Percentiles rank a stretch among this genome's conserved stretches.
Conservation (phyloP, 37 sponge, comb jelly and placozoan genomes). For the Crambe crambe region DNA sequence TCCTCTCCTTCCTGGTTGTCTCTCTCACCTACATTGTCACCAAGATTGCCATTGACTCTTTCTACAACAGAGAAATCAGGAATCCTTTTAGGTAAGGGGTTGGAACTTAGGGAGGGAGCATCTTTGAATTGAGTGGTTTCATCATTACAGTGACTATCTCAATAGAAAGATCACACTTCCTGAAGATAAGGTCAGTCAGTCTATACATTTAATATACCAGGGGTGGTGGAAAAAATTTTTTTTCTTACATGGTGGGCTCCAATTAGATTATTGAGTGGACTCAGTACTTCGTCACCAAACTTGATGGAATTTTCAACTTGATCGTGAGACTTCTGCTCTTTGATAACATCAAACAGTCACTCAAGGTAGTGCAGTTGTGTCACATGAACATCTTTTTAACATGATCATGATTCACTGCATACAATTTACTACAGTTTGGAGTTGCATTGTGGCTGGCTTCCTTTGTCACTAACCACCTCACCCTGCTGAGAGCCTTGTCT, state of each 20-base stretch:
- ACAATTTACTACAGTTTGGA: slow-evolving; percentile 56
- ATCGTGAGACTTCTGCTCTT: slow-evolving; percentile 57
- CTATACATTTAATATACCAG: not conserved
- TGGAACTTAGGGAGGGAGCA: not conserved
- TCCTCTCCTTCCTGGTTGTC: slow-evolving; percentile 69
- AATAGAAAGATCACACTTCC: slow-evolving; percentile 36
- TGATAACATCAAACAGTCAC: slow-evolving; percentile 52
- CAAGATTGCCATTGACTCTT: slow-evolving; percentile 70
- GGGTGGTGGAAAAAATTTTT: not conserved
- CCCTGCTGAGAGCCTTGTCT: slow-evolving; percentile 45
- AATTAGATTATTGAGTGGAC: slow-evolving; percentile 53
- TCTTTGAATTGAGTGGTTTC: not conserved
- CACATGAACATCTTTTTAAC: no score
- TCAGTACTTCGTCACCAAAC: slow-evolving; percentile 7
- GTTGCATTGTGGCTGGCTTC: slow-evolving; percentile 51
- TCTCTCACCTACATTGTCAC: slow-evolving; percentile 71
- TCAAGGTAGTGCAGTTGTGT: no score
- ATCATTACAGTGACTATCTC: slow-evolving; percentile 44
- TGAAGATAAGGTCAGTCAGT: slow-evolving; percentile 53
- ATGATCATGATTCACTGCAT: not conserved
- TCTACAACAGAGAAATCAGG: slow-evolving; percentile 65
- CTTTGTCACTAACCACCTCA: slow-evolving; percentile 68
- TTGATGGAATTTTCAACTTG: slow-evolving; percentile 18
- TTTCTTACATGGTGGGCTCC: not conserved
- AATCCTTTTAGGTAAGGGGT: slow-evolving; percentile 74